These are phyloP conservation scores for Sinelater perroti DNA, from an alignment of 2,888 invertebrate genomes.

Conservation along the genomic window DNA sequence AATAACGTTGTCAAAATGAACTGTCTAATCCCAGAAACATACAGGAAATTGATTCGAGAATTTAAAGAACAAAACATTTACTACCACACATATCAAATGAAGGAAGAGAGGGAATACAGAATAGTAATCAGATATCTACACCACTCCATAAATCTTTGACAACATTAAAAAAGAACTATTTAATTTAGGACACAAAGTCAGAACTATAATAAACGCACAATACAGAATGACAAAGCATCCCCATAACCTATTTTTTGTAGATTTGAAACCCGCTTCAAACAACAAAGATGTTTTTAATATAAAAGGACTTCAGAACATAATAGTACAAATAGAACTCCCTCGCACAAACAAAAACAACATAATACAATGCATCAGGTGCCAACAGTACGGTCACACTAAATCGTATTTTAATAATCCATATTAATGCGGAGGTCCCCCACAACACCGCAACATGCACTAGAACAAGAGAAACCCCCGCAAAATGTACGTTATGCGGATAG, in stretches of 20 bases:
- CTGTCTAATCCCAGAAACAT: too few species aligned
- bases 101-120: constrained; percentile 31
- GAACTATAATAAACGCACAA: constrained; percentile 31
- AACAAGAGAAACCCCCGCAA: constrained; percentile 7
- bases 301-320: constrained; percentile 16
- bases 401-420: constrained; percentile 36
- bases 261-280: constrained; percentile 18
- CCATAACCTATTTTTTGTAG: constrained; percentile 18
- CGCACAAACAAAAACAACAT: constrained; percentile 23
- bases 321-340: constrained; percentile 24
- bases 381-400: constrained; percentile 39
- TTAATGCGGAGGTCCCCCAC: constrained; percentile 36
- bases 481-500: too few species aligned
- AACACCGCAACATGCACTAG: too few species aligned
- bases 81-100: constrained; percentile 34
- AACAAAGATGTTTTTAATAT: constrained; percentile 26
- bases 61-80: too few species aligned
- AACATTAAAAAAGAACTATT: too few species aligned
- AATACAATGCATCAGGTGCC: constrained; percentile 39
- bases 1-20: too few species aligned
- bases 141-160: too few species aligned
- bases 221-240: constrained; percentile 10
- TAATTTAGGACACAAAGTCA: constrained; percentile 27
- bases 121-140: constrained; percentile 33
- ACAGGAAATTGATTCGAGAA: too few species aligned